Evolutionary conservation across 2,113 vertebrate species (phyloP), one percentile per base, ranked within the genome.

Genomic region (Corythoichthys haematopterus): DNA sequence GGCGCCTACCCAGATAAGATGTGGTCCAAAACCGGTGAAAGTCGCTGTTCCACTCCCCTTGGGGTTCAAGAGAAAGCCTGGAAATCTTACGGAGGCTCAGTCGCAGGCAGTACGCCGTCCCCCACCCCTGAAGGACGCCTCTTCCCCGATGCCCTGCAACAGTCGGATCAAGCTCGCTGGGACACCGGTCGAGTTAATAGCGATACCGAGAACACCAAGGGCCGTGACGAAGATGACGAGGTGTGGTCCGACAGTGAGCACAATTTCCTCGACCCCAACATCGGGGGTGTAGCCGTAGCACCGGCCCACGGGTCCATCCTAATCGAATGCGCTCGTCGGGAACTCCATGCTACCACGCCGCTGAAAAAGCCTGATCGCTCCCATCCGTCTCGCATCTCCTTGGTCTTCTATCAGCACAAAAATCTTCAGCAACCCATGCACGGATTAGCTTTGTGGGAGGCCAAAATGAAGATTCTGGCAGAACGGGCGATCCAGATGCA

Each of bases 331-430:
- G 96, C 97, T 59, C 91, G 95, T 58, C 90, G 97, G 1, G 97
- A 98, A 86, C 92, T 99, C 11, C 97, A 99, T 0, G 97, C 97
- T 77, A 99, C 97, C 85, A 98, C 97, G 0, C 97, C 97, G 0
- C 91, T 99, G 72, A 98, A 95, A 91, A 98, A 89, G 63, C 97
- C 97, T 33, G 94, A 99, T 86, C 95, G 97, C 72, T 92, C 93
- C 73, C 97, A 98, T 79, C 97, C 97, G 33, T 94, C 94, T 6
- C 96, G 97, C 81, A 99, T 99, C 91, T 98, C 97, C 75, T 90
- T 99, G 77, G 97, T 99, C 70, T 99, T 99, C 89, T 99, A 99
- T 94, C 97, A 99, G 94, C 97, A 99, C 93, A 99, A 99, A 92
- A 99, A 98, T 91, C 92, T 99, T 83, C 98, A 98, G 89, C 96